phyloP scores from a whole-genome alignment of 1,140 invertebrate species.

The Tetraneura akinire region DNA sequence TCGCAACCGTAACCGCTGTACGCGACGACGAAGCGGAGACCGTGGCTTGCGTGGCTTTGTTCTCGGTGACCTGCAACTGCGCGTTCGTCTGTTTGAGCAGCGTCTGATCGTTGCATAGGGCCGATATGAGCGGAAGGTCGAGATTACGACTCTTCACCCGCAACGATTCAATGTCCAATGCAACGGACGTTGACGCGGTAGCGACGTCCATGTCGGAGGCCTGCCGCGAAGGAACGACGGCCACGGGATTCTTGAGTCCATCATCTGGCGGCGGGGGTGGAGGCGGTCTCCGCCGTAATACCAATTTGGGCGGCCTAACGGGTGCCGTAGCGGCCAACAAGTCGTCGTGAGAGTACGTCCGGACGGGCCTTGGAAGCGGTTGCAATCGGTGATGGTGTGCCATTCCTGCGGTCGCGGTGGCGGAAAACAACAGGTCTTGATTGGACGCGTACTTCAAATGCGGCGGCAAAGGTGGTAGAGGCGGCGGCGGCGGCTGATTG shows the following conservation, averaged over 20 bases:
- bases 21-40: not conserved
- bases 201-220: not conserved
- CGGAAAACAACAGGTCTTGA: conserved; percentile 60
- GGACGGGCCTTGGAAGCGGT: conserved; percentile 59
- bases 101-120: conserved; percentile 84
- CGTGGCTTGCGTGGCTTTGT: conserved; percentile 58
- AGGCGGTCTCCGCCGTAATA: conserved; percentile 58
- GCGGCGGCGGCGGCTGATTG: not conserved
- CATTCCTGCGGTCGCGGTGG: conserved; percentile 56
- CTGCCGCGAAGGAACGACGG: not conserved
- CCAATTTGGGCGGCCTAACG: conserved; percentile 36
- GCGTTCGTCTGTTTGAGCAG: conserved; percentile 82
- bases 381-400: not conserved
- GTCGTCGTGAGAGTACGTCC: conserved; percentile 73
- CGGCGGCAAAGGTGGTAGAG: conserved; percentile 36
- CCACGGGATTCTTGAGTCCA: conserved; percentile 34
- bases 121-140: conserved; percentile 84
- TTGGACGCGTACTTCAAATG: conserved; percentile 57
- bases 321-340: conserved; percentile 63
- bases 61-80: conserved; percentile 72
- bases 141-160: conserved; percentile 84
- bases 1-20: not conserved
- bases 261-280: conserved; percentile 69
- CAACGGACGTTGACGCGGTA: not conserved
- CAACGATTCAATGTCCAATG: conserved; percentile 75